phyloP scores from a whole-genome alignment of 2,888 invertebrate genomes.

The Homarus gammarus region DNA sequence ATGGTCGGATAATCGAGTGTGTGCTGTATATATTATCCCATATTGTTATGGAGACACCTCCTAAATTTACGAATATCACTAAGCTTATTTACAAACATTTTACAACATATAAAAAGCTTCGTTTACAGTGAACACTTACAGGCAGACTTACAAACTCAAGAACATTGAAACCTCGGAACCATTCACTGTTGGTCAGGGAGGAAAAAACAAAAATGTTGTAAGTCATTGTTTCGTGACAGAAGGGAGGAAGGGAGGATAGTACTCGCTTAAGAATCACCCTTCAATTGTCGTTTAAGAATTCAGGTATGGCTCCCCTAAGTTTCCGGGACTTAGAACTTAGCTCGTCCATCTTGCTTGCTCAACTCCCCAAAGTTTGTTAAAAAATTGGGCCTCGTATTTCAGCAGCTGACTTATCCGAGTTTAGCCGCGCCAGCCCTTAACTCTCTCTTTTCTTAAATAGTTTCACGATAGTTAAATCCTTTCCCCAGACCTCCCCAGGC shows the following conservation, averaged over 20 bases:
- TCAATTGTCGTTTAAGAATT: conserved; percentile 40
- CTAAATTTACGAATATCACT: no score
- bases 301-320: conserved; percentile 48
- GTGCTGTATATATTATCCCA: no score
- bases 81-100: no score
- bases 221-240: not conserved
- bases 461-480: conserved; percentile 51
- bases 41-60: no score
- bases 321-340: conserved; percentile 48
- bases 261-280: conserved; percentile 25
- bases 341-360: conserved; percentile 59
- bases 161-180: no score
- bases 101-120: no score
- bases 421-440: conserved; percentile 40
- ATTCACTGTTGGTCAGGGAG: not conserved
- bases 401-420: conserved; percentile 57
- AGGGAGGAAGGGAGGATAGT: not conserved
- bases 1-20: no score
- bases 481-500: conserved; percentile 2
- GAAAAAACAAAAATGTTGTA: not conserved
- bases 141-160: no score
- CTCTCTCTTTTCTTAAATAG: conserved; percentile 52
- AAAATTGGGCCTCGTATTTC: conserved; percentile 52
- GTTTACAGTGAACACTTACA: no score
- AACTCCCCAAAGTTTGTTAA: conserved; percentile 38